phyloP scores from a whole-genome alignment of 2,797 vertebrate genomes.

The Channallabes apus region DNA sequence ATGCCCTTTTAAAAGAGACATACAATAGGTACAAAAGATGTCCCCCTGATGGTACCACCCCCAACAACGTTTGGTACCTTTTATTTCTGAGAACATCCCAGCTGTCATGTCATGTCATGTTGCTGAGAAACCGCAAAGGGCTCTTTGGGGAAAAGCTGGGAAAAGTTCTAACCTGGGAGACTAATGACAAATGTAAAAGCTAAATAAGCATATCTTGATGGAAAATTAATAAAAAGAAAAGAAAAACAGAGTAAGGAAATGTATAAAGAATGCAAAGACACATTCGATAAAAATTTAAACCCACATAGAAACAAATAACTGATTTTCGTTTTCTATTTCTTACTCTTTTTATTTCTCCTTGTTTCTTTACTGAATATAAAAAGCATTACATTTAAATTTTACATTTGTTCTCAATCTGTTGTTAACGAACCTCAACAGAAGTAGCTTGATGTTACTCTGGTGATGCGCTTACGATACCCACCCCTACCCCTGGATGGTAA shows the following conservation, averaged over 20 bases:
- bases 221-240: not conserved
- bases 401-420: not conserved
- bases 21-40: not conserved
- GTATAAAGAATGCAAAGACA: not conserved
- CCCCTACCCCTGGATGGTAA: not conserved
- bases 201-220: not conserved
- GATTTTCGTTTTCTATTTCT: not conserved
- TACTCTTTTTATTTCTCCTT: not conserved
- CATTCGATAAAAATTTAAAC: not conserved
- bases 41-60: not conserved
- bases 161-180: not conserved
- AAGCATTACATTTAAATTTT: not conserved
- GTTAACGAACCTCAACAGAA: not conserved
- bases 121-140: not conserved
- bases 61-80: not conserved
- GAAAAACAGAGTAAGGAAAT: not conserved
- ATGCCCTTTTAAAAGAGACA: not conserved
- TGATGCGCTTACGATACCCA: not conserved
- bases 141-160: not conserved
- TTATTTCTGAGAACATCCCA: not conserved
- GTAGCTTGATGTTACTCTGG: not conserved
- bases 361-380: not conserved
- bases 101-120: slow-evolving; percentile 8
- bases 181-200: not conserved
- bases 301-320: not conserved